These are phyloP conservation scores for Ophioninae sp. DNA, from an alignment of 2,888 invertebrate species.

Conservation along the genomic window DNA sequence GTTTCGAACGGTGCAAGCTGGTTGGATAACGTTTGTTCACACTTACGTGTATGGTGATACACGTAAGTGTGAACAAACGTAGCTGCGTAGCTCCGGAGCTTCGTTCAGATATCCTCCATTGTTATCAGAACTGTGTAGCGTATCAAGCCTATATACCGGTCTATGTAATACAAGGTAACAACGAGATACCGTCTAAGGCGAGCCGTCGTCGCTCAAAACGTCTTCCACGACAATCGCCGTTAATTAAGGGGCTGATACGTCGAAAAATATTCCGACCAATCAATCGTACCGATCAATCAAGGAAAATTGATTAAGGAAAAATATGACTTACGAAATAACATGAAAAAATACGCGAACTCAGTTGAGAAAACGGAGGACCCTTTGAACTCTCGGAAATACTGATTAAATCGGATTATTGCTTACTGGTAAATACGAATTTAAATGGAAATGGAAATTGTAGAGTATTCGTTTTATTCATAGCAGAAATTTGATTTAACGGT, in stretches of 20 bases:
- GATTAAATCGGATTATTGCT: too few species aligned
- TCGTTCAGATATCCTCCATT: slow-evolving; percentile 40
- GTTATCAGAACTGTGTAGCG: slow-evolving; percentile 49
- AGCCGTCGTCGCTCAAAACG: slow-evolving; percentile 41
- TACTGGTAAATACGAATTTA: too few species aligned
- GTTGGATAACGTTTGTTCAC: slow-evolving; percentile 3
- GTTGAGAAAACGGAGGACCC: background rate
- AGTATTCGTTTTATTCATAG: too few species aligned
- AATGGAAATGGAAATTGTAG: too few species aligned
- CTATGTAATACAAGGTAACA: slow-evolving; percentile 25
- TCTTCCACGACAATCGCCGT: slow-evolving; percentile 42
- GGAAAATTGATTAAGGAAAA: background rate
- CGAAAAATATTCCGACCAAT: slow-evolving; percentile 5
- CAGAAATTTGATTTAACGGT: too few species aligned
- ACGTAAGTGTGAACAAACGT: too few species aligned
- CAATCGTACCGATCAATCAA: background rate
- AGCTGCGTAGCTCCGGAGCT: background rate
- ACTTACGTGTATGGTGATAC: background rate
- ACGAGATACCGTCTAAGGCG: slow-evolving; percentile 51
- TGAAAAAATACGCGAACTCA: background rate
- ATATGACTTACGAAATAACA: background rate
- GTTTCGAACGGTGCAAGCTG: background rate
- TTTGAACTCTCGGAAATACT: background rate
- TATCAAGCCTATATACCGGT: slow-evolving; percentile 7
- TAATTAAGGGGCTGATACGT: slow-evolving; percentile 7